Evolutionary conservation across 2,113 vertebrate species (phyloP).

Genomic region (Corvus moneduloides): DNA sequence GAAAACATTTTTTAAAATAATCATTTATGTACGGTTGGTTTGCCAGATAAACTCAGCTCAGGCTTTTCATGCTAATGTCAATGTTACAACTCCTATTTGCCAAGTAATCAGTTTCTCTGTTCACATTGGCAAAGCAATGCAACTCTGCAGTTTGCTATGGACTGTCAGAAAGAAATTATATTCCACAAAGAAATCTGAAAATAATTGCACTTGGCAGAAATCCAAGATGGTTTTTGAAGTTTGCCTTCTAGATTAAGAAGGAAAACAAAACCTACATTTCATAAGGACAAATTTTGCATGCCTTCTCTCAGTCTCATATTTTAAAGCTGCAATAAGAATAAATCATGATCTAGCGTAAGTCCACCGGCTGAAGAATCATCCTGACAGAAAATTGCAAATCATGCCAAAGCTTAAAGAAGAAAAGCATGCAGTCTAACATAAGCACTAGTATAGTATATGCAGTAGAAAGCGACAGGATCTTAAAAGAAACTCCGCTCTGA

Average conservation of each 20-base stretch:
- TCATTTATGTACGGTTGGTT: background rate
- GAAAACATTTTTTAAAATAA: background rate
- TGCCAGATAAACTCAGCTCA: background rate
- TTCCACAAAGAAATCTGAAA: background rate
- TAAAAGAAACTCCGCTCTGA: background rate
- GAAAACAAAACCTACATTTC: background rate
- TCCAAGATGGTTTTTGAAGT: background rate
- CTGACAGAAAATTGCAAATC: background rate
- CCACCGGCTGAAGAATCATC: background rate
- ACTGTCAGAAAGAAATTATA: background rate
- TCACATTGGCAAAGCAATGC: background rate
- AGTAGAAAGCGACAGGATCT: background rate
- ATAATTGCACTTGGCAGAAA: background rate
- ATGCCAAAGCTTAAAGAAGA: background rate
- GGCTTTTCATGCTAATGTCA: background rate
- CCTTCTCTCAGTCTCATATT: background rate
- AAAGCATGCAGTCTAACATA: background rate
- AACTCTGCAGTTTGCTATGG: background rate
- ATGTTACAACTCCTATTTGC: background rate
- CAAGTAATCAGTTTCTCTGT: background rate
- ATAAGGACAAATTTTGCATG: background rate
- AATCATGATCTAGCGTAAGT: background rate
- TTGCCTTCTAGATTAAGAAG: background rate
- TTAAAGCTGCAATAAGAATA: background rate
- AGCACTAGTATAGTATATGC: background rate